Percentiles rank a stretch among this genome's conserved stretches.
phyloP scores from a whole-genome alignment of 2,888 invertebrate species.

The Cremastobaeus sp. region DNA sequence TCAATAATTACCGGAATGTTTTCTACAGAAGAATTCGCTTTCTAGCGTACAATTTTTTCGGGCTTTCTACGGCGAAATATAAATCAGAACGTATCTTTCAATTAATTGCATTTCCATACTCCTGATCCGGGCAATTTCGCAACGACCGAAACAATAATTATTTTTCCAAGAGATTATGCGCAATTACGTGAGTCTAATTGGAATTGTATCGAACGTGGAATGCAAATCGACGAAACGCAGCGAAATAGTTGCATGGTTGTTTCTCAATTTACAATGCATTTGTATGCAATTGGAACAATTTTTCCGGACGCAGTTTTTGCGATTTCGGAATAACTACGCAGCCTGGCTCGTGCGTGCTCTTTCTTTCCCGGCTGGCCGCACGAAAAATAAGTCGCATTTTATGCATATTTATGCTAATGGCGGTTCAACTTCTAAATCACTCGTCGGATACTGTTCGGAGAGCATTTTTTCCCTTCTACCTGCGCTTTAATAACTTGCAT shows the following conservation, averaged over 20 bases:
- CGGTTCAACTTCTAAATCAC: conserved; percentile 25
- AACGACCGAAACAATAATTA: conserved; percentile 42
- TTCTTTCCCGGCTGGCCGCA: conserved; percentile 3
- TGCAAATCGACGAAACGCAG: conserved; percentile 40
- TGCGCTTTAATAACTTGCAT: conserved; percentile 22
- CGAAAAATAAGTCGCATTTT: conserved; percentile 33
- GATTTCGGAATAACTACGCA: conserved; percentile 35
- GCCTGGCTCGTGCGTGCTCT: background rate
- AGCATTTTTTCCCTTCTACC: conserved; percentile 6
- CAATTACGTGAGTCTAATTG: conserved; percentile 43
- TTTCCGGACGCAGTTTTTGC: conserved; percentile 15
- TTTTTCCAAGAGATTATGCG: conserved; percentile 25
- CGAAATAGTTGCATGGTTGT: conserved; percentile 35
- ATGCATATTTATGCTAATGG: conserved; percentile 42
- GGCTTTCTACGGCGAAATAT: conserved; percentile 23
- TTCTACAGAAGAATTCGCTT: conserved; percentile 47
- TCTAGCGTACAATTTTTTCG: conserved; percentile 37
- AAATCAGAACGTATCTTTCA: conserved; percentile 24
- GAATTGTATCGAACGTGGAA: conserved; percentile 35
- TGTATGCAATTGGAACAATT: conserved; percentile 33
- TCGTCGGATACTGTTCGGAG: conserved; percentile 6
- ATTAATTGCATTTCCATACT: conserved; percentile 19
- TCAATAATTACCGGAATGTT: conserved; percentile 10
- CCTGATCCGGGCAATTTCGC: conserved; percentile 10
- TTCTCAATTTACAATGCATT: conserved; percentile 45